Conservation (phyloP, 2,797 vertebrate species). For the Discoglossus pictus region DNA sequence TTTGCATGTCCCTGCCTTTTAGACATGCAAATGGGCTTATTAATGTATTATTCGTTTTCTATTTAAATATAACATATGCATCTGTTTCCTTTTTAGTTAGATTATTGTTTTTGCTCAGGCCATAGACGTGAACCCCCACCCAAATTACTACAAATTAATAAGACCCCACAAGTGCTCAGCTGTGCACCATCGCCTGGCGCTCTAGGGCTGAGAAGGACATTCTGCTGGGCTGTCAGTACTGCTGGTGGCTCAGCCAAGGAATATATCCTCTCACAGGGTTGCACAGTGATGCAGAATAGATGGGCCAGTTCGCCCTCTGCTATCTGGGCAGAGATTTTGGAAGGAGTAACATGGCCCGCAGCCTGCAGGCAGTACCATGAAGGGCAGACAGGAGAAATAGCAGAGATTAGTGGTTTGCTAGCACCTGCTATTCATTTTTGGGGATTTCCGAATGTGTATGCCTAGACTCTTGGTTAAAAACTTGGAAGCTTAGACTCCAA, state of each 20-base stretch:
- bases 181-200: too few species aligned
- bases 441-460: conserved; percentile 14
- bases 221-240: background rate
- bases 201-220: background rate
- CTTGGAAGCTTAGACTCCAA: background rate
- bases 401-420: conserved; percentile 23
- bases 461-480: background rate
- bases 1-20: too few species aligned
- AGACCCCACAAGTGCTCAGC: too few species aligned
- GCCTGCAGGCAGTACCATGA: background rate
- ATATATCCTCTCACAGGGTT: background rate
- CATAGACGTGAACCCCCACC: too few species aligned
- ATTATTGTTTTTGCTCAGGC: too few species aligned
- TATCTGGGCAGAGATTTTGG: conserved; percentile 1
- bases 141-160: too few species aligned
- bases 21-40: too few species aligned
- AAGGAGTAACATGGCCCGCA: background rate
- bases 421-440: conserved; percentile 30
- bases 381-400: conserved; percentile 6
- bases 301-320: background rate
- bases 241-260: background rate
- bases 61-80: too few species aligned
- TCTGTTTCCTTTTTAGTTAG: too few species aligned
- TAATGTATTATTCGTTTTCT: too few species aligned
- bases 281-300: conserved; percentile 3